Conservation (phyloP, 2,888 invertebrate genomes). For the Argyresthia albistria region DNA sequence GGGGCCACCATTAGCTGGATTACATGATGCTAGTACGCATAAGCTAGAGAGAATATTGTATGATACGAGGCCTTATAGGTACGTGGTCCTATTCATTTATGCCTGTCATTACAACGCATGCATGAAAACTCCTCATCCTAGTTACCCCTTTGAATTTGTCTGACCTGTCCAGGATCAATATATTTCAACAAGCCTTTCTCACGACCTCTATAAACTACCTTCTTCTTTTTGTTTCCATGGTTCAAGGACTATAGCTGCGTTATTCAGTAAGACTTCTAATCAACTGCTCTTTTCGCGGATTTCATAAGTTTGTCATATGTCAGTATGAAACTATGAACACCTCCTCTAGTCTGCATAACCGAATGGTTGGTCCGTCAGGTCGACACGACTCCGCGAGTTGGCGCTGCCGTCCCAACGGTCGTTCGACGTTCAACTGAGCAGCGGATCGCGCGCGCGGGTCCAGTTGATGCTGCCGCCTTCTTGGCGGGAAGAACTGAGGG, state of each 20-base stretch:
- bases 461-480: conserved; percentile 90
- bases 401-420: conserved; percentile 88
- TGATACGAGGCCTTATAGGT: conserved; percentile 80
- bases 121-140: no score
- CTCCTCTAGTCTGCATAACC: neutral
- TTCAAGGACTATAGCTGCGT: no score
- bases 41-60: conserved; percentile 83
- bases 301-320: no score
- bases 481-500: conserved; percentile 87
- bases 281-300: no score
- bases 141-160: no score
- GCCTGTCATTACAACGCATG: no score
- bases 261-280: no score
- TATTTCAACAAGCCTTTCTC: no score
- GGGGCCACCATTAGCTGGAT: conserved; percentile 86
- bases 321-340: no score
- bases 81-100: conserved; percentile 12
- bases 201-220: no score
- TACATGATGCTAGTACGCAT: conserved; percentile 83
- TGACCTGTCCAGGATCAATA: no score
- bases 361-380: conserved; percentile 35
- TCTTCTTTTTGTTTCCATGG: no score
- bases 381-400: conserved; percentile 79
- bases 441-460: conserved; percentile 90
- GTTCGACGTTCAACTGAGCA: conserved; percentile 88